Evolutionary conservation across 2,113 vertebrate species (phyloP).

Genomic region (Calyptommatus sinebrachiatus): DNA sequence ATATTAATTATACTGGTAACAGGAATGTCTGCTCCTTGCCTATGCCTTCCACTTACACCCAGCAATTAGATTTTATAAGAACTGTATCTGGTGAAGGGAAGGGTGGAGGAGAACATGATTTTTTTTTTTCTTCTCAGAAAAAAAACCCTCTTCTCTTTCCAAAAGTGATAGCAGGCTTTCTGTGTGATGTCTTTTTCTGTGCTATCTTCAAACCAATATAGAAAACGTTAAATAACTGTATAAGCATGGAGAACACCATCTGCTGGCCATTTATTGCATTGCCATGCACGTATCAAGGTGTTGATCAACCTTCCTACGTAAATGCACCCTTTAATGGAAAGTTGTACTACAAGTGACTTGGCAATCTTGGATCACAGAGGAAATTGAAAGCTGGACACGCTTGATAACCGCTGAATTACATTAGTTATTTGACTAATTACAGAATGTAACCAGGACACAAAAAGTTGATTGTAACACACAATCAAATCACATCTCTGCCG

Average conservation of each 20-base stretch:
- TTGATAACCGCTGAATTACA: conserved; percentile 1
- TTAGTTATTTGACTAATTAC: conserved; percentile 17
- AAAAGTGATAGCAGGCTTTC: neutral
- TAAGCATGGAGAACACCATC: neutral
- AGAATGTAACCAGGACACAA: conserved; percentile 9
- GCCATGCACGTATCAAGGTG: conserved; percentile 8
- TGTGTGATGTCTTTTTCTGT: neutral
- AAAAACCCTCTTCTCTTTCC: neutral
- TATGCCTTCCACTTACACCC: neutral
- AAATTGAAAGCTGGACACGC: conserved; percentile 35
- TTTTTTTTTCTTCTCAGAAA: no score
- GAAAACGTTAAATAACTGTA: neutral
- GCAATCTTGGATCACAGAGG: neutral
- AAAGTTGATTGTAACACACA: neutral
- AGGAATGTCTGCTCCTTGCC: neutral
- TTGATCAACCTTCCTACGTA: neutral
- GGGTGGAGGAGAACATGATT: no score
- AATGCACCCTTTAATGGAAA: neutral
- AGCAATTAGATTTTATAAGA: neutral
- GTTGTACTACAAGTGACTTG: neutral
- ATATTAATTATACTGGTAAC: neutral
- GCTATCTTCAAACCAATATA: neutral
- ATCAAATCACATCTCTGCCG: neutral
- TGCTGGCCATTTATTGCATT: neutral
- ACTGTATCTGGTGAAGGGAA: no score